A percentile compares a stretch with the other conserved stretches of the same genome.
phyloP scores from a whole-genome alignment of 2,888 invertebrate genomes.

The Nineta flava region DNA sequence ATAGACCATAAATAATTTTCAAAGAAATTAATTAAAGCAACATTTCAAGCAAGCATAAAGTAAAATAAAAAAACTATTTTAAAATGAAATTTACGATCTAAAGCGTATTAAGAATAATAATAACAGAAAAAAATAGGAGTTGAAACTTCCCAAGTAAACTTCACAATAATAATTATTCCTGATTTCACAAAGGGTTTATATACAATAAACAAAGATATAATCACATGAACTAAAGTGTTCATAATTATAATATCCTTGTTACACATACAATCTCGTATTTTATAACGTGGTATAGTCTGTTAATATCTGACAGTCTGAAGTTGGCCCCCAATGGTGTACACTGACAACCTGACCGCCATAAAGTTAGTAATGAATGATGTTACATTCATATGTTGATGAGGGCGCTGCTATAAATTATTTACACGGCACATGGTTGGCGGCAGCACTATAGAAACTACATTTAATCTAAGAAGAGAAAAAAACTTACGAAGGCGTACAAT shows the following conservation, averaged over 20 bases:
- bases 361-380: constrained; percentile 5
- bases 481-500: not conserved
- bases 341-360: constrained; percentile 6
- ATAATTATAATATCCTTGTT: not conserved
- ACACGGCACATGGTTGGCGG: constrained; percentile 1
- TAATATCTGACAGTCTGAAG: not conserved
- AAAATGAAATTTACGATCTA: not conserved
- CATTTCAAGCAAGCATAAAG: not conserved
- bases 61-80: not conserved
- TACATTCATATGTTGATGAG: constrained; percentile 3
- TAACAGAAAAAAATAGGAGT: no score
- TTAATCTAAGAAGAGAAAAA: not conserved
- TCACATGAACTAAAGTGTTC: not conserved
- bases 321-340: not conserved
- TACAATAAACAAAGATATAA: not conserved
- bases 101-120: no score
- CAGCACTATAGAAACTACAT: constrained; percentile 1
- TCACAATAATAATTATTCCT: not conserved
- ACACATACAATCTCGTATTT: not conserved
- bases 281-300: not conserved
- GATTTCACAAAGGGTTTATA: not conserved
- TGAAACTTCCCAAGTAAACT: not conserved
- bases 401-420: constrained; percentile 3
- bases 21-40: not conserved
- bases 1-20: no score